Evolutionary conservation across 2,113 vertebrate species (phyloP), one percentile per base, ranked within the genome.

Genomic region (Onychorhynchus coronatus): DNA sequence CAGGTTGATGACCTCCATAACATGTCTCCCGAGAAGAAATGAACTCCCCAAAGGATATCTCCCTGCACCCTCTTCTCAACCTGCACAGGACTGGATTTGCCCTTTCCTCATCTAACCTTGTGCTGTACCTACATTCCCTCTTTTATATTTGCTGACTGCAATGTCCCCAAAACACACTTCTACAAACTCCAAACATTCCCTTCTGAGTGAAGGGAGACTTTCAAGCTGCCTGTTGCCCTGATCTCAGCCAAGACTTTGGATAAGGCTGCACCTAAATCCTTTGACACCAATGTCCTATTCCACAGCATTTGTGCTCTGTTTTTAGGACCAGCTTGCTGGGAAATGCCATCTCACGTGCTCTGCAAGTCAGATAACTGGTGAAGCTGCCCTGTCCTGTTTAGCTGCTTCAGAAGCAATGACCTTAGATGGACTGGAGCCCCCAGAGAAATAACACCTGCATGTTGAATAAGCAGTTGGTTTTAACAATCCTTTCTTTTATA

Each of bases 301-400:
- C 5, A 5, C 0, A 46, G 58, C 4, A 2, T 12, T 14, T 73
- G 13, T 47, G 52, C 8, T 4, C 0, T 21, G 12, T 21, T 39
- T 84, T 50, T 35, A 75, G 49, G n/a, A 33, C 12, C 1, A 1
- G 44, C 23, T 39, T 33, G 9, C 2, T 65, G 53, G 62, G 31
- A 88, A 91, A 75, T 8, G 12, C 24, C 68, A 73, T 46, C 33
- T 79, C 70, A 23, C 0, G 0, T 37, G 28, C 49, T 73, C 52
- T 78, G 62, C 44, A 30, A n/a, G 31, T 22, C 68, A 78, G 33
- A 24, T 50, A 78, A 39, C 8, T 25, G 52, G 16, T 20, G 28
- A 65, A 85, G 73, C 12, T 79, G 37, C n/a, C n/a, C 8, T 1
- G 55, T n/a, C 53, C 53, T 2, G 1, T 37, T 49, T n/a, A 15